phyloP scores from a whole-genome alignment of 2,113 vertebrate species.

The Urocolius indicus region DNA sequence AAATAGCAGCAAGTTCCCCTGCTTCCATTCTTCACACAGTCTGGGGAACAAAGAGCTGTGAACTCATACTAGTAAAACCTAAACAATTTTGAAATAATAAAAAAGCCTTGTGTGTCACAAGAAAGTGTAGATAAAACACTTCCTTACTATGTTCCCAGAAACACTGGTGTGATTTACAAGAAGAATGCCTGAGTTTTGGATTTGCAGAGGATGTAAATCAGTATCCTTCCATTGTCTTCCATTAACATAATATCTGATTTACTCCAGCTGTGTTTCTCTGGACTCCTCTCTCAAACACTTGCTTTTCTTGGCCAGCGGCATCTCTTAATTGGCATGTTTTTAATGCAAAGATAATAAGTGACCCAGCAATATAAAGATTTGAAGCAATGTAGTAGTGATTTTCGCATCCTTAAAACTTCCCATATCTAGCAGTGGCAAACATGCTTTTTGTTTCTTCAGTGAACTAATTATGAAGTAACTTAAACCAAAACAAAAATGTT shows the following conservation, averaged over 20 bases:
- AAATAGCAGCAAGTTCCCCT: not conserved
- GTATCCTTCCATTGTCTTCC: constrained; percentile 9
- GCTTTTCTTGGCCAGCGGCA: not conserved
- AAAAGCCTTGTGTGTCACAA: not conserved
- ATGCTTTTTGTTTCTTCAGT: not conserved
- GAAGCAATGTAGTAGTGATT: not conserved
- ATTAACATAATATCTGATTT: constrained; percentile 42
- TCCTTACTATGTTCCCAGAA: not conserved
- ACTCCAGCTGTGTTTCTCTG: not conserved
- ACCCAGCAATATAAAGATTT: not conserved
- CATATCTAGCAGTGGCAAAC: not conserved
- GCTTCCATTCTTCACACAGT: constrained; percentile 40
- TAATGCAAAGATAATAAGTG: not conserved
- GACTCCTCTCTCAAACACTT: not conserved
- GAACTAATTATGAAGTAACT: not conserved
- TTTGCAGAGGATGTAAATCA: constrained; percentile 35
- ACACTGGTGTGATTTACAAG: constrained; percentile 34
- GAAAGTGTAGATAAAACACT: constrained; percentile 19
- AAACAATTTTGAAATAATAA: constrained; percentile 34
- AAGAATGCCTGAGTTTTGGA: not conserved
- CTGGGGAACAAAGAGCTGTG: constrained; percentile 62
- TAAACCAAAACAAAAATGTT: not conserved
- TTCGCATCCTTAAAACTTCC: not conserved
- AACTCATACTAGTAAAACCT: constrained; percentile 36
- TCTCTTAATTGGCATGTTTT: constrained; percentile 6